Conservation (phyloP, 2,888 invertebrate genomes). For the Drosophila neonasuta region DNA sequence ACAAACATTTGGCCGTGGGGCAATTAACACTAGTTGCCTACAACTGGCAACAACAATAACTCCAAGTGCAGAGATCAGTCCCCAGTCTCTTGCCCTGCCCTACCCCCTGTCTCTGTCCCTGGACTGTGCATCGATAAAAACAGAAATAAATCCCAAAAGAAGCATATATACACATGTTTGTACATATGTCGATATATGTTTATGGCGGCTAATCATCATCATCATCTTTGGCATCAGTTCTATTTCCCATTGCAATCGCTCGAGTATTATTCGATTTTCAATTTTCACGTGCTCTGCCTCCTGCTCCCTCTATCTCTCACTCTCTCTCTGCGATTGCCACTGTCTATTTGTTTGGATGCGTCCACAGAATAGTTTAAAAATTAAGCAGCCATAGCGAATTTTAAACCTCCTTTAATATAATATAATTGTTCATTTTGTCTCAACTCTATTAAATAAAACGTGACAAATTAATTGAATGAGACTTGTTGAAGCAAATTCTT, state of each 20-base stretch:
- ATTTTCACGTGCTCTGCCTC: slow-evolving; percentile 32
- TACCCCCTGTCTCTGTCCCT: background rate
- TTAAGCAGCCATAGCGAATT: background rate
- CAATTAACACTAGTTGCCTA: slow-evolving; percentile 71
- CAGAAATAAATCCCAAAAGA: slow-evolving; percentile 69
- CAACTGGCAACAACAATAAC: slow-evolving; percentile 27
- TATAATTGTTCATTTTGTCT: too few relatives aligned
- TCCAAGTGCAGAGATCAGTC: slow-evolving; percentile 36
- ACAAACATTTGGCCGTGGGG: slow-evolving; percentile 20
- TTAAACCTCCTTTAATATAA: background rate
- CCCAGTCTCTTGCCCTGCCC: slow-evolving; percentile 5
- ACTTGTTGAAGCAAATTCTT: too few relatives aligned
- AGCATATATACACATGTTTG: slow-evolving; percentile 62
- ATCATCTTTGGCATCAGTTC: slow-evolving; percentile 60
- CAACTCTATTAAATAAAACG: too few relatives aligned
- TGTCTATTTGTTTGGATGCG: slow-evolving; percentile 9
- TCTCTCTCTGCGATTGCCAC: background rate
- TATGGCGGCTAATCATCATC: slow-evolving; percentile 75
- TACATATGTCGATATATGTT: slow-evolving; percentile 67
- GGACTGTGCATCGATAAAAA: slow-evolving; percentile 59
- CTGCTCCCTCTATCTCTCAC: slow-evolving; percentile 1
- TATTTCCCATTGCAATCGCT: slow-evolving; percentile 45
- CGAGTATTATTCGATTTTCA: slow-evolving; percentile 48
- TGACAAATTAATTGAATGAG: too few relatives aligned
- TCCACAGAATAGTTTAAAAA: slow-evolving; percentile 1